A percentile compares a stretch with the other conserved stretches of the same genome.
Evolutionary conservation across 2,797 vertebrate species (phyloP).

Genomic region (Parauchenoglanis punctatus): DNA sequence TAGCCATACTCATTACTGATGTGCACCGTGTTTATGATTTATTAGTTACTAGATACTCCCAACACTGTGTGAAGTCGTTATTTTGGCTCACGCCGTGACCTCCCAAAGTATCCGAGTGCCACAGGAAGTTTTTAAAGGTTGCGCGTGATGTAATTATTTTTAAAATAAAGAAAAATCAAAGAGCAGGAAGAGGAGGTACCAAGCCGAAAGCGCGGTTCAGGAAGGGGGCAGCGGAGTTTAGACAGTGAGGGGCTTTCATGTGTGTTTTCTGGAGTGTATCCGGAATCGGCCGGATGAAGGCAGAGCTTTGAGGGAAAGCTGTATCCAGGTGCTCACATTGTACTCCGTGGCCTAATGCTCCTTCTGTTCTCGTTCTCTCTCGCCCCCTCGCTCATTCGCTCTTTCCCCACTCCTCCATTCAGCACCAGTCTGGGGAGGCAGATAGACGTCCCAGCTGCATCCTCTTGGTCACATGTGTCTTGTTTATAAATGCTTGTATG

Average conservation of each 20-base stretch:
- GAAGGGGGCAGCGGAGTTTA: conserved; percentile 34
- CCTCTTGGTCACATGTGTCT: conserved; percentile 56
- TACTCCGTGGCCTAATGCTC: conserved; percentile 46
- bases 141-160: conserved; percentile 35
- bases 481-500: conserved; percentile 50
- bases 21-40: neutral
- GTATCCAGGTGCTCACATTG: conserved; percentile 61
- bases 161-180: conserved; percentile 46
- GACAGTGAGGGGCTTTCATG: conserved; percentile 54
- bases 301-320: conserved; percentile 46
- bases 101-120: conserved; percentile 28
- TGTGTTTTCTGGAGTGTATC: conserved; percentile 48
- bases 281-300: conserved; percentile 50
- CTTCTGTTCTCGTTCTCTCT: conserved; percentile 12
- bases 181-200: conserved; percentile 52
- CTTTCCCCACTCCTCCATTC: conserved; percentile 23
- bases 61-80: neutral
- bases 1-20: neutral
- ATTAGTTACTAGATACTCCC: neutral
- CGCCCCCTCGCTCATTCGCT: neutral
- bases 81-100: conserved; percentile 21
- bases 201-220: conserved; percentile 46
- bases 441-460: conserved; percentile 61
- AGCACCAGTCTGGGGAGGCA: conserved; percentile 44
- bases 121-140: conserved; percentile 53